Evolutionary conservation across 2,888 invertebrate genomes (phyloP).

Genomic region (Clivina fossor): DNA sequence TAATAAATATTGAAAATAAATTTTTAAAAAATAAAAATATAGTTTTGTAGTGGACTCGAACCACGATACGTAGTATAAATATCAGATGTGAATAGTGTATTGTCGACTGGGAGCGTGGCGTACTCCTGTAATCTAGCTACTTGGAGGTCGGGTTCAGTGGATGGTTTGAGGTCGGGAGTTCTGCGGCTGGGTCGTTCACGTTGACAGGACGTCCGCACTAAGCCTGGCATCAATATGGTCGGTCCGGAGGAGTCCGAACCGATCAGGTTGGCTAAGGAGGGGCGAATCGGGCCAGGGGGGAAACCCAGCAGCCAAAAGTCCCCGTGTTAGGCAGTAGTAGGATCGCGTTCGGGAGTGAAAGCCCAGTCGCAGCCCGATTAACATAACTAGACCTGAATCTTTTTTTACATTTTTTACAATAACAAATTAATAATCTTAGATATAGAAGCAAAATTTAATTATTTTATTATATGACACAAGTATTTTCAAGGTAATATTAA

Average conservation of each 20-base stretch:
- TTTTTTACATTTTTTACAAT: too few relatives aligned
- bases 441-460: too few relatives aligned
- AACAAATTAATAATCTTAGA: too few relatives aligned
- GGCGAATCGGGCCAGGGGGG: conserved; percentile 98
- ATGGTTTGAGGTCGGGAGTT: conserved; percentile 89
- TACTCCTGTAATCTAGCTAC: conserved; percentile 97
- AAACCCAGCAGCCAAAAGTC: conserved; percentile 99
- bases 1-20: too few relatives aligned
- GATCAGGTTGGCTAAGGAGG: conserved; percentile 95
- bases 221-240: conserved; percentile 97
- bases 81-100: conserved; percentile 26
- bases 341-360: conserved; percentile 89
- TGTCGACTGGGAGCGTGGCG: conserved; percentile 88
- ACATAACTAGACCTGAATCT: conserved; percentile 60
- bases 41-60: too few relatives aligned
- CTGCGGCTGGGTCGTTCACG: conserved; percentile 69
- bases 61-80: conserved; percentile 40
- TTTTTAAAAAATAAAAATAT: too few relatives aligned
- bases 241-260: conserved; percentile 78
- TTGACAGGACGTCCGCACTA: conserved; percentile 95
- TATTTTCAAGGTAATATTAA: too few relatives aligned
- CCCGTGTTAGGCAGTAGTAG: conserved; percentile 98
- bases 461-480: too few relatives aligned
- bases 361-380: conserved; percentile 32
- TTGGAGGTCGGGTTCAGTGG: conserved; percentile 88